Percentiles rank a stretch among this genome's conserved stretches.
phyloP scores from a whole-genome alignment of 2,797 vertebrate genomes.

The Trichosurus vulpecula region DNA sequence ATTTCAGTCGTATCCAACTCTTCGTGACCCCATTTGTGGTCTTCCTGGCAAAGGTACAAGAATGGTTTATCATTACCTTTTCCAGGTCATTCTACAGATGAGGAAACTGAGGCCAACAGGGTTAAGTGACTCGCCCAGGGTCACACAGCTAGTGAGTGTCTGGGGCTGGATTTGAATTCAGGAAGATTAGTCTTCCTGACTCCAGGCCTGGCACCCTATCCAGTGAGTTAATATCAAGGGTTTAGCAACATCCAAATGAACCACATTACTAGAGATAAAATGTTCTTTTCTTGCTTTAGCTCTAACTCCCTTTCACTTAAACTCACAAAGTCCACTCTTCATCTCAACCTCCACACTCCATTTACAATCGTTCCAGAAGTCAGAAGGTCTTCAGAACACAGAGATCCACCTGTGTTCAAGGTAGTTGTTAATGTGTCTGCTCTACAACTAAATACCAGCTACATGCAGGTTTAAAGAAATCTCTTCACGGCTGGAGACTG shows the following conservation, averaged over 20 bases:
- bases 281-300: constrained; percentile 36
- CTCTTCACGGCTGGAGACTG: not conserved
- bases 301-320: constrained; percentile 38
- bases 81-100: not conserved
- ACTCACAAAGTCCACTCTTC: constrained; percentile 37
- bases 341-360: constrained; percentile 27
- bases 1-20: not conserved
- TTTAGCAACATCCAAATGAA: constrained; percentile 42
- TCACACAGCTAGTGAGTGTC: not conserved
- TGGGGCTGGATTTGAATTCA: not conserved
- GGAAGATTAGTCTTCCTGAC: not conserved
- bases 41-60: not conserved
- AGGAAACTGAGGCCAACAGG: not conserved
- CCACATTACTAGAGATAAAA: constrained; percentile 52
- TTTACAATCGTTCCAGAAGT: not conserved
- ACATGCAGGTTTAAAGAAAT: not conserved
- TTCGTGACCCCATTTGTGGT: not conserved
- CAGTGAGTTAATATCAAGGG: not conserved
- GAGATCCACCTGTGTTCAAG: not conserved
- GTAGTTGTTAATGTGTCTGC: not conserved
- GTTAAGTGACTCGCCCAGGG: not conserved
- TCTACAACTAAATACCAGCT: not conserved
- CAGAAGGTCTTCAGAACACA: constrained; percentile 34
- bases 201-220: not conserved
- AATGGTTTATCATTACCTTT: not conserved